phyloP scores from a whole-genome alignment of 2,888 invertebrate species.

The Spodoptera picta region DNA sequence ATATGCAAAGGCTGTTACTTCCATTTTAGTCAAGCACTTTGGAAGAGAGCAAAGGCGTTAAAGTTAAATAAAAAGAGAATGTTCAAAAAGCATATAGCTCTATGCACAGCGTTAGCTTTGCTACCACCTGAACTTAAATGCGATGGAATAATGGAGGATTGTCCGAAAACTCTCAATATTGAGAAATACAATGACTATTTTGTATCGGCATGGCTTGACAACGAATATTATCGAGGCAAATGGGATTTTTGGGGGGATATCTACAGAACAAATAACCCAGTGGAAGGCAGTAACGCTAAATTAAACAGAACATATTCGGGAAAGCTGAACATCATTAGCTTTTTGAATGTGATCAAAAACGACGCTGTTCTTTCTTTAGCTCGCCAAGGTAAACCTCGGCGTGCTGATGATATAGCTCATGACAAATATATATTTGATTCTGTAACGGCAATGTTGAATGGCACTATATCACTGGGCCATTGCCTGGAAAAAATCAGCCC shows the following conservation, averaged over 20 bases:
- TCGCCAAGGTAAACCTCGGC: conserved; percentile 21
- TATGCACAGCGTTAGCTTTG: conserved; percentile 14
- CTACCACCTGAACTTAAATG: conserved; percentile 11
- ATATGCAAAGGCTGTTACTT: conserved; percentile 29
- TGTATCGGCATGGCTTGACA: conserved; percentile 21
- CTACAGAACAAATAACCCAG: conserved; percentile 32
- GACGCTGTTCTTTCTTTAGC: conserved; percentile 23
- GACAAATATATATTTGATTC: conserved; percentile 21
- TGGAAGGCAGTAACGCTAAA: conserved; percentile 24
- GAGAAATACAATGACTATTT: conserved; percentile 22
- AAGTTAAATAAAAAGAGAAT: conserved; percentile 27
- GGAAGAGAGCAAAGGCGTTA: conserved; percentile 26
- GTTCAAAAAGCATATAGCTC: conserved; percentile 17
- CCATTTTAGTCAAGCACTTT: conserved; percentile 24
- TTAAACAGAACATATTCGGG: conserved; percentile 31
- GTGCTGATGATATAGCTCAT: conserved; percentile 17
- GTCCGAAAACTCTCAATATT: conserved; percentile 2
- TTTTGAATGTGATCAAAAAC: conserved; percentile 31
- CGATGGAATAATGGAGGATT: conserved; percentile 8
- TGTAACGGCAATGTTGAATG: conserved; percentile 21
- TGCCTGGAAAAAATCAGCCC: conserved; percentile 19
- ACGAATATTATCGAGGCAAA: conserved; percentile 17
- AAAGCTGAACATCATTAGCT: conserved; percentile 27
- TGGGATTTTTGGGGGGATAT: conserved; percentile 27
- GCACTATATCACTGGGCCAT: conserved; percentile 18